These are phyloP conservation scores for Paragorgia papillata DNA, from an alignment of 92 coral and sea anemone species.

Conservation along the genomic window DNA sequence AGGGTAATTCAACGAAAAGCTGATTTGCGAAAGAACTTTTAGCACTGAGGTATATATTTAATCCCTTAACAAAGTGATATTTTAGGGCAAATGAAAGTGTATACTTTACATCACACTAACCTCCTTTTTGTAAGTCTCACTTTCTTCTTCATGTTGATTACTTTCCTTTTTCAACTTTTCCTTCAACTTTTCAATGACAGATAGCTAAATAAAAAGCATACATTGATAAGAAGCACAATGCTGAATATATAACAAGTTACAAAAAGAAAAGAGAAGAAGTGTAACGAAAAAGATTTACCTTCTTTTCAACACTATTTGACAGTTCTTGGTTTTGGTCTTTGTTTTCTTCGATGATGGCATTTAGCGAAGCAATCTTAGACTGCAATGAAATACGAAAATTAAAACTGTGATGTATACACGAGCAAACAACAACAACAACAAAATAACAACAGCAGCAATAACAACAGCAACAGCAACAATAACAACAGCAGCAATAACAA, in stretches of 20 bases:
- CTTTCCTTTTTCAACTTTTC: conserved; percentile 70
- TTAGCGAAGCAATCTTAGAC: conserved; percentile 67
- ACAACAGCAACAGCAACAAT: background rate
- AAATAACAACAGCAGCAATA: background rate
- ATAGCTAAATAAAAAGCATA: conserved; percentile 58
- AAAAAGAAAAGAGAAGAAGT: background rate
- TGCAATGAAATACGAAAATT: conserved; percentile 27
- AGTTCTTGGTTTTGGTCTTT: conserved; percentile 76
- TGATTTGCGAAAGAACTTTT: too few species aligned
- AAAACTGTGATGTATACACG: background rate
- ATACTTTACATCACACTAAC: conserved; percentile 56
- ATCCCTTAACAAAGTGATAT: too few species aligned
- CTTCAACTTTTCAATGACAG: conserved; percentile 68
- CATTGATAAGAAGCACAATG: background rate
- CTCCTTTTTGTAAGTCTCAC: conserved; percentile 71
- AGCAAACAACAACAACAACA: background rate
- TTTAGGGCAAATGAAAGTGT: too few species aligned
- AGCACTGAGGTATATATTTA: too few species aligned
- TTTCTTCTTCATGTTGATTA: conserved; percentile 69
- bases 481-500: background rate
- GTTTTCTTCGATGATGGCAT: conserved; percentile 78
- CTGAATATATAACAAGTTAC: background rate
- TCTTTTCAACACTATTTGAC: conserved; percentile 64
- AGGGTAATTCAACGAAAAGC: too few species aligned
- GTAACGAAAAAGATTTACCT: conserved; percentile 51